These are phyloP conservation scores for Cepaea nemoralis DNA, from an alignment of 1,140 invertebrate genomes.

Conservation along the genomic window DNA sequence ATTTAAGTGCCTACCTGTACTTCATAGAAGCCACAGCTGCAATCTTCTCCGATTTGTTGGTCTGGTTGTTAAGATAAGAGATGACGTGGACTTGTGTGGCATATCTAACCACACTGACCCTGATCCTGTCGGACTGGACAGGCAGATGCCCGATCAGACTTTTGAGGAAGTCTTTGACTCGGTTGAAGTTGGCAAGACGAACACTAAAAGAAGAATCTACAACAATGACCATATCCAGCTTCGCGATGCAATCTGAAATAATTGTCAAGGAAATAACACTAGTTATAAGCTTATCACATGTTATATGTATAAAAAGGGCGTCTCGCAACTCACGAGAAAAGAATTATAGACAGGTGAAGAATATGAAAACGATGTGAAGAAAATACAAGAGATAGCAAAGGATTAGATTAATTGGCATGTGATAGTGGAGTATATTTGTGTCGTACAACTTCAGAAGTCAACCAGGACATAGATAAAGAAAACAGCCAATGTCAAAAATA, in stretches of 20 bases:
- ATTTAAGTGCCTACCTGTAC: neutral
- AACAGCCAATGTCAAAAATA: too few relatives aligned
- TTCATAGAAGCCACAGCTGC: neutral
- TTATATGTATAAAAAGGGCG: too few relatives aligned
- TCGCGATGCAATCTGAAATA: neutral
- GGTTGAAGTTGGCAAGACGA: neutral
- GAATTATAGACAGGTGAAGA: neutral
- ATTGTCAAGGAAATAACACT: too few relatives aligned
- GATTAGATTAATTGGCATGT: neutral
- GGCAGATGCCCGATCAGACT: neutral
- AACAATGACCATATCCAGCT: conserved; percentile 10
- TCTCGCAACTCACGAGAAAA: too few relatives aligned
- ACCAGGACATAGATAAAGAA: too few relatives aligned
- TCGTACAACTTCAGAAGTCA: too few relatives aligned
- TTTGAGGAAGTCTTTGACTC: neutral
- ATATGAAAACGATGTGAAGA: neutral
- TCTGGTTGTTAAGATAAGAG: neutral
- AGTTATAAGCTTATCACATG: too few relatives aligned
- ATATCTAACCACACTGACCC: neutral
- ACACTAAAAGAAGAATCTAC: conserved; percentile 3
- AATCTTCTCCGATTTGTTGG: neutral
- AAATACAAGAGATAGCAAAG: too few relatives aligned
- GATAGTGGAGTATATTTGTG: neutral
- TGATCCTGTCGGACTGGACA: neutral
- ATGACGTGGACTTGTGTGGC: neutral